Conservation (phyloP, 2,888 invertebrate species). For the Conus canariensis region DNA sequence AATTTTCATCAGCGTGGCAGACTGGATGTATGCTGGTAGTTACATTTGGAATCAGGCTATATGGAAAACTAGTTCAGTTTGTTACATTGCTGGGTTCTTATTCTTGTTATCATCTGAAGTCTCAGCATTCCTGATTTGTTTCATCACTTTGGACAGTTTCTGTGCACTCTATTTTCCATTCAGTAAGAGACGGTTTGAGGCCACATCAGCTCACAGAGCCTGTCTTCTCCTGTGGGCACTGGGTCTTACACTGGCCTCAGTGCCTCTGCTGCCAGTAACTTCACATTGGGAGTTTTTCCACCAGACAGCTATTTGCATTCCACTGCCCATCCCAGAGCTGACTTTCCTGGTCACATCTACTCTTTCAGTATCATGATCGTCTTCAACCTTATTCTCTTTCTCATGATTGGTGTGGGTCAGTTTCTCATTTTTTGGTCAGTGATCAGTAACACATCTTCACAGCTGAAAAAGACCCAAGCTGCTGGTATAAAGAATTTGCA, state of each 20-base stretch:
- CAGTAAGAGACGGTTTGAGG: slow-evolving; percentile 62
- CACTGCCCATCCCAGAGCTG: slow-evolving; percentile 73
- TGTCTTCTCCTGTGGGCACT: slow-evolving; percentile 64
- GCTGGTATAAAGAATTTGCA: neutral
- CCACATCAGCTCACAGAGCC: slow-evolving; percentile 57
- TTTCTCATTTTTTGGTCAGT: slow-evolving; percentile 70
- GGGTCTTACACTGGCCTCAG: slow-evolving; percentile 63
- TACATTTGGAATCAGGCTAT: slow-evolving; percentile 58
- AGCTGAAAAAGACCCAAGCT: neutral
- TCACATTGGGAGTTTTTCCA: slow-evolving; percentile 65
- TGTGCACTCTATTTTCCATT: slow-evolving; percentile 84
- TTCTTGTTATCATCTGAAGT: slow-evolving; percentile 81
- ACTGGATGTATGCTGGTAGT: slow-evolving; percentile 54
- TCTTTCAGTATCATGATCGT: slow-evolving; percentile 72
- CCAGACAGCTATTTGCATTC: slow-evolving; percentile 73
- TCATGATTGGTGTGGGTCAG: slow-evolving; percentile 72
- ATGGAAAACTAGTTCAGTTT: slow-evolving; percentile 58
- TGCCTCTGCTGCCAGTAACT: slow-evolving; percentile 68
- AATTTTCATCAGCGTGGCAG: slow-evolving; percentile 57
- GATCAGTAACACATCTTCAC: slow-evolving; percentile 11
- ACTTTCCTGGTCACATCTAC: slow-evolving; percentile 75
- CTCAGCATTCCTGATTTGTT: slow-evolving; percentile 82
- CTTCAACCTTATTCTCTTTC: slow-evolving; percentile 71
- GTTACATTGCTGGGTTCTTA: slow-evolving; percentile 60
- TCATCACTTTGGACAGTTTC: slow-evolving; percentile 84